Percentiles rank a stretch among this genome's conserved stretches.
These are phyloP conservation scores for Tylochromis polylepis DNA, from an alignment of 2,113 vertebrate genomes.

Conservation along the genomic window DNA sequence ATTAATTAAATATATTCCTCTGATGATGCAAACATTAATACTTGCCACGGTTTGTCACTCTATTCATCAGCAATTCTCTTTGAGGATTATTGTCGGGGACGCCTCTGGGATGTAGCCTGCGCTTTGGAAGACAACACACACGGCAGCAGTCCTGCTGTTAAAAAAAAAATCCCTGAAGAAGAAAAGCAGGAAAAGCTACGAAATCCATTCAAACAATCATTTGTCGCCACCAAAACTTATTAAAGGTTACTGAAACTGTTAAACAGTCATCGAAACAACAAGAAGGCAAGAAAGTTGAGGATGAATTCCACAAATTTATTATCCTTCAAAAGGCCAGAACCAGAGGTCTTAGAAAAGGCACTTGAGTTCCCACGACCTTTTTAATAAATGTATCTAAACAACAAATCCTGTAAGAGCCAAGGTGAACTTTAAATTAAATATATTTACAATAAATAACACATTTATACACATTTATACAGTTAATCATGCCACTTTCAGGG, in stretches of 20 bases:
- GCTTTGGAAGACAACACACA: conserved; percentile 28
- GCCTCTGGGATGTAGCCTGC: conserved; percentile 47
- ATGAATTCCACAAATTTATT: conserved; percentile 70
- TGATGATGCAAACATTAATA: conserved; percentile 55
- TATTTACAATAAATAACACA: conserved; percentile 79
- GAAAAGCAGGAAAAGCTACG: neutral
- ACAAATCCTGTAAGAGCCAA: conserved; percentile 49
- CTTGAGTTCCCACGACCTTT: conserved; percentile 63
- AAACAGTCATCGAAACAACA: neutral
- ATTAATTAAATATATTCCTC: conserved; percentile 69
- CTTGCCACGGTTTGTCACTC: conserved; percentile 56
- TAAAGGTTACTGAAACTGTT: neutral
- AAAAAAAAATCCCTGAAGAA: neutral
- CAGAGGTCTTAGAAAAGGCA: conserved; percentile 69
- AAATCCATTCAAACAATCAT: conserved; percentile 4
- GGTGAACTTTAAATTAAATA: conserved; percentile 76
- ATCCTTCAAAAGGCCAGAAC: conserved; percentile 48
- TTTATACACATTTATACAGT: conserved; percentile 67
- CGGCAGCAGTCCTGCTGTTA: neutral
- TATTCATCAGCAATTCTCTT: conserved; percentile 70
- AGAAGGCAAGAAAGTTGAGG: conserved; percentile 19
- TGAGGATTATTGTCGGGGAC: conserved; percentile 62
- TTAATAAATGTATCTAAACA: conserved; percentile 56
- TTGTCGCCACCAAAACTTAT: neutral
- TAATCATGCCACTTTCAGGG: conserved; percentile 38